Evolutionary conservation across 2,888 invertebrate genomes (phyloP).

Genomic region (Steromphala cineraria): DNA sequence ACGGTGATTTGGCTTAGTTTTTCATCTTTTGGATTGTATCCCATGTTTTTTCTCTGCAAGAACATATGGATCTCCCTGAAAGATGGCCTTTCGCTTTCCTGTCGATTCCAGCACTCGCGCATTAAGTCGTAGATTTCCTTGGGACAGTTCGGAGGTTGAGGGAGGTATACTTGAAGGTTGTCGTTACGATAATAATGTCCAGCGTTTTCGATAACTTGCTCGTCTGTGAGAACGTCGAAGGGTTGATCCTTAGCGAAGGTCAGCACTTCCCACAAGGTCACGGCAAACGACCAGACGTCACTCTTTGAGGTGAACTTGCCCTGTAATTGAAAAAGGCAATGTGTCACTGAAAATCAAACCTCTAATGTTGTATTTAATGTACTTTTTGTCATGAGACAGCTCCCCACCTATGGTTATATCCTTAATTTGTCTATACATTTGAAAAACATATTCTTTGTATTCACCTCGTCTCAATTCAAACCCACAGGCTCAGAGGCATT

Average conservation of each 20-base stretch:
- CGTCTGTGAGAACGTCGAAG: constrained; percentile 85
- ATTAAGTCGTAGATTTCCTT: constrained; percentile 93
- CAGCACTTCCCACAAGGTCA: constrained; percentile 90
- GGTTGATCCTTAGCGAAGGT: constrained; percentile 86
- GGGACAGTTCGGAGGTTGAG: constrained; percentile 86
- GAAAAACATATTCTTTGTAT: too few species aligned
- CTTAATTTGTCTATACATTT: too few species aligned
- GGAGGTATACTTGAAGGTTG: constrained; percentile 80
- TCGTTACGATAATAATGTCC: constrained; percentile 85
- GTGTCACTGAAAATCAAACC: neutral
- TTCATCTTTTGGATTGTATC: constrained; percentile 74
- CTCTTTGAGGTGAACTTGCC: constrained; percentile 90
- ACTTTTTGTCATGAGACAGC: too few species aligned
- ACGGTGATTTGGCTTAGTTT: constrained; percentile 67
- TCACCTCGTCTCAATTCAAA: too few species aligned
- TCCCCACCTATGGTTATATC: too few species aligned
- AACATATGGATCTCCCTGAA: constrained; percentile 93
- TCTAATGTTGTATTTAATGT: too few species aligned
- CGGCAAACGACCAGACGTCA: constrained; percentile 93
- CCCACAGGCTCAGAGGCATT: too few species aligned
- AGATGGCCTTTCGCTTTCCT: constrained; percentile 86
- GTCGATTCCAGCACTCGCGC: constrained; percentile 92
- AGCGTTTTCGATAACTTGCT: constrained; percentile 88
- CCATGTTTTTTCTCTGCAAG: constrained; percentile 79
- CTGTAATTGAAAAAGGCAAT: constrained; percentile 77